Base-by-base conservation (phyloP, 2,113 vertebrate genomes). In the Egretta garzetta region DNA sequence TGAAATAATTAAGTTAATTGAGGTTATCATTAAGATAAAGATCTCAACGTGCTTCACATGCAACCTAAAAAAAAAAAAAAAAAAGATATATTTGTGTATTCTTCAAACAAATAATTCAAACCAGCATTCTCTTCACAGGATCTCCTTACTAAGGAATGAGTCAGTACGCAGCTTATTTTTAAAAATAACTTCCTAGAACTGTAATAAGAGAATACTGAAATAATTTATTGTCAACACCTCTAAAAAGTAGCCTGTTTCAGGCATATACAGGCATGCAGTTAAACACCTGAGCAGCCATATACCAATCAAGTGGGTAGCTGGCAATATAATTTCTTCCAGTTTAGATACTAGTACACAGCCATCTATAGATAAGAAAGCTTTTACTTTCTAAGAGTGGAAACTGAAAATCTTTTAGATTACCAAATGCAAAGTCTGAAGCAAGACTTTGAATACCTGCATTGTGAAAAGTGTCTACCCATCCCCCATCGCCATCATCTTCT, bases 401-500 rank as follows among this genome's bases (percentile, higher is more conserved):
- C 12, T 60, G 75, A 93, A 84, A 59, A 59, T 32, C 12, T 79
- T 86, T 70, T 59, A 68, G 32, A 74, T 84, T 56, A 64, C 35
- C 33, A 89, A 62, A 87, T 0, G 2, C 47, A 50, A 88, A 88
- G 41, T 9, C 41, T 66, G 82, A 93, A 77, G 64, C 43, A 83
- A 89, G 58, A 56, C 17, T 49, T 14, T 52, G 24, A 91, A 87
- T 97, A 99, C 99, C 99, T 98, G 99, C 93, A 95, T 99, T 99
- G 97, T 99, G 99, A 66, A 99, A 99, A 22, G 99, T 99, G 98
- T 99, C 99, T 86, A 99, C 99, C 99, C 99, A 99, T 93, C 99
- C 99, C 22, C 99, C 99, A 83, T 99, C 99, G 60, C 99, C 99
- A 96, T 99, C 99, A 88, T 99, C 99, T 97, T 99, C 99, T 98